phyloP scores from a whole-genome alignment of 2,113 vertebrate species.

The Pterocles gutturalis region DNA sequence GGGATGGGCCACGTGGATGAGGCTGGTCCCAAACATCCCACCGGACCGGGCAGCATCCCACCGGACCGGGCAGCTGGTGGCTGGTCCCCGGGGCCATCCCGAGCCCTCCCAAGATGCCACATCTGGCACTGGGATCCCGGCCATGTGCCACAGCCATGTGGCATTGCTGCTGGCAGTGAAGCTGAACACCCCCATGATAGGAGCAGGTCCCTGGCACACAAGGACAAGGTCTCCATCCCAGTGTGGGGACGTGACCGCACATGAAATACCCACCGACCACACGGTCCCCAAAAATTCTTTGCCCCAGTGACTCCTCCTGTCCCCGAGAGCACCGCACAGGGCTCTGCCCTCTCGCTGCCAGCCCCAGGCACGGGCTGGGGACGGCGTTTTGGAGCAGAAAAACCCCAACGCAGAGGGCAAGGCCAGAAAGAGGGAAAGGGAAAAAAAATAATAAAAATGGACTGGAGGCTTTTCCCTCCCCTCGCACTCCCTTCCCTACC shows the following conservation, averaged over 20 bases:
- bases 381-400: not conserved
- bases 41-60: not conserved
- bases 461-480: conserved; percentile 71
- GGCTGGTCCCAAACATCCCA: not conserved
- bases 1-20: not conserved
- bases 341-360: not conserved
- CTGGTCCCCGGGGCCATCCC: not conserved
- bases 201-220: not conserved
- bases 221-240: not conserved
- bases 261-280: fast-evolving
- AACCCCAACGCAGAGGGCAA: not conserved
- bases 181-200: fast-evolving
- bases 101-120: not conserved
- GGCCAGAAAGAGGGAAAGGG: conserved; percentile 65
- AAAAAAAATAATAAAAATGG: conserved; percentile 53
- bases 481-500: conserved; percentile 80
- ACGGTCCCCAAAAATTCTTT: not conserved
- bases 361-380: not conserved
- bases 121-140: fast-evolving
- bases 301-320: fast-evolving
- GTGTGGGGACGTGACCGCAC: fast-evolving
- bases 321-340: not conserved
- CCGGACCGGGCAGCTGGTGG: not conserved
- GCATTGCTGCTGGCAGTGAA: not conserved
- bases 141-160: not conserved